These are phyloP conservation scores for Solenopsis fugax DNA, from an alignment of 1,140 invertebrate species.

Conservation along the genomic window DNA sequence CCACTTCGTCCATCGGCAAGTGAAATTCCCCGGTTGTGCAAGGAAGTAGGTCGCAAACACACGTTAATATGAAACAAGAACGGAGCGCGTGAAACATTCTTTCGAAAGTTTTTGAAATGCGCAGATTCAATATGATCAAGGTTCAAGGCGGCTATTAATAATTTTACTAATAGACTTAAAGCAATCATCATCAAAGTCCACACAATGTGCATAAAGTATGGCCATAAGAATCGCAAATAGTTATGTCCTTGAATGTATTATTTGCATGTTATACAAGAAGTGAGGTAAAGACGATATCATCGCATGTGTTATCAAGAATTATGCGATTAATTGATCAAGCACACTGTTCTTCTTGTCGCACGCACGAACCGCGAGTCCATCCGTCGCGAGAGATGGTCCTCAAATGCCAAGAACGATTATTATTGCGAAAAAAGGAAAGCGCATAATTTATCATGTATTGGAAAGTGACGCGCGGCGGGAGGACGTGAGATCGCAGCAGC, in stretches of 20 bases:
- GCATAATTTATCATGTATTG: slow-evolving; percentile 9
- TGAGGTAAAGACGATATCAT: slow-evolving; percentile 6
- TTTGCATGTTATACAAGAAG: slow-evolving; percentile 1
- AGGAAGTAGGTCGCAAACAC: slow-evolving; percentile 62
- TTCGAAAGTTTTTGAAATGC: not conserved
- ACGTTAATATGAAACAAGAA: slow-evolving; percentile 41
- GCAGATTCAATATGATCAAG: not conserved
- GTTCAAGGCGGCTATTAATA: not conserved
- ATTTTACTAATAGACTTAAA: not conserved
- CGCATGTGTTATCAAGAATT: not conserved
- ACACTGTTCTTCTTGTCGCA: not conserved
- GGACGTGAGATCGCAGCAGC: slow-evolving; percentile 19
- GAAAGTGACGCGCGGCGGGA: slow-evolving; percentile 48
- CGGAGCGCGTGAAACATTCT: slow-evolving; percentile 15
- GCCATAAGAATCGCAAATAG: not conserved
- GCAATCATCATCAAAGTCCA: not conserved
- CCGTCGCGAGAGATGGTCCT: slow-evolving; percentile 4
- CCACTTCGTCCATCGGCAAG: not conserved
- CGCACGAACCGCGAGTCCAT: not conserved
- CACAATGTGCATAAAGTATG: not conserved
- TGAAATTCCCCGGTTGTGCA: slow-evolving; percentile 49
- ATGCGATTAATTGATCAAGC: not conserved
- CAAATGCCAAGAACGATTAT: slow-evolving; percentile 11
- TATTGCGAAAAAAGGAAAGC: slow-evolving; percentile 60
- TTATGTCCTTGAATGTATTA: slow-evolving; percentile 3